Evolutionary conservation across 2,797 vertebrate species (phyloP).

Genomic region (Pseudocheirus occidentalis): DNA sequence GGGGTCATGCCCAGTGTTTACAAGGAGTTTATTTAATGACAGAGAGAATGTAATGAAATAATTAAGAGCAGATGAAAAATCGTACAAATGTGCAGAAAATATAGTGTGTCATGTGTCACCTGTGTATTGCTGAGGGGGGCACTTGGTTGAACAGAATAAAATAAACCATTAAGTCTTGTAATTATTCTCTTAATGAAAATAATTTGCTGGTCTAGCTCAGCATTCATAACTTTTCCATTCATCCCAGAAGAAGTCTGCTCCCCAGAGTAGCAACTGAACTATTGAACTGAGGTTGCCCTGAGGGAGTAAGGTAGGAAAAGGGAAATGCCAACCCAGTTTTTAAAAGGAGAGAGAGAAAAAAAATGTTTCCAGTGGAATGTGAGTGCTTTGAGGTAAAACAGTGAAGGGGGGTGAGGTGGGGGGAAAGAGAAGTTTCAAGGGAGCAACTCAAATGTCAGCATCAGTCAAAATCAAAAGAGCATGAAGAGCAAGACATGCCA

Average conservation of each 20-base stretch:
- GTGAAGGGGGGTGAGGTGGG: not conserved
- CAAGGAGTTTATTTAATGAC: not conserved
- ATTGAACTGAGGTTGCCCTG: not conserved
- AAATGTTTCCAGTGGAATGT: not conserved
- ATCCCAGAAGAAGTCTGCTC: not conserved
- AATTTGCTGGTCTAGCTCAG: not conserved
- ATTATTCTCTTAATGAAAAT: slow-evolving; percentile 9
- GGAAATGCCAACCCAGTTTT: not conserved
- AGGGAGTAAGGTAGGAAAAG: not conserved
- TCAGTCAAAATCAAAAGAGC: not conserved
- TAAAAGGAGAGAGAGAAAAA: not conserved
- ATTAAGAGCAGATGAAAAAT: not conserved
- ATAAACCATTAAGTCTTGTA: not conserved
- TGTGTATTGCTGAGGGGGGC: not conserved
- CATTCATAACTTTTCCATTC: not conserved
- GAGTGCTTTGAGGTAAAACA: slow-evolving; percentile 15
- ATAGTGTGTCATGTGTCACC: not conserved
- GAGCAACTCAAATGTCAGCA: not conserved
- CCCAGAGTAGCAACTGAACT: slow-evolving; percentile 16
- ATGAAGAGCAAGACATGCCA: not conserved
- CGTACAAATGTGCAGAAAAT: not conserved
- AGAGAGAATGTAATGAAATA: slow-evolving; percentile 11
- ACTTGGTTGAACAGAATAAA: not conserved
- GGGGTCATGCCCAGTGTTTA: not conserved
- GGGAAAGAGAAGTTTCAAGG: not conserved